These are phyloP conservation scores for Dermochelys coriacea DNA, from an alignment of 2,797 vertebrate species.

Conservation along the genomic window DNA sequence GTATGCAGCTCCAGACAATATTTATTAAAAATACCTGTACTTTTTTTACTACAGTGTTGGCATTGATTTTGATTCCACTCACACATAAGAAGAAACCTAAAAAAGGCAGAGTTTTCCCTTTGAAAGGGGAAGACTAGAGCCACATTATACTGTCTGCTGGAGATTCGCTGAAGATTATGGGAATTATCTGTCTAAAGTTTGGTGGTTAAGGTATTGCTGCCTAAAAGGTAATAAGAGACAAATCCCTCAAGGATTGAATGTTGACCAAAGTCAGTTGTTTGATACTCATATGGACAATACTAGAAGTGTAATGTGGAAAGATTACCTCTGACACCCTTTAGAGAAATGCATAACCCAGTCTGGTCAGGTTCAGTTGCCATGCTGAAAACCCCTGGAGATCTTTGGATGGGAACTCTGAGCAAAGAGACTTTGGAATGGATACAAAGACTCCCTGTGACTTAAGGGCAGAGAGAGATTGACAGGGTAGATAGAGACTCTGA, in stretches of 20 bases:
- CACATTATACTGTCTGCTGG: background rate
- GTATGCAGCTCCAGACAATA: background rate
- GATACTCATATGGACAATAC: rapidly evolving
- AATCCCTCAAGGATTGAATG: background rate
- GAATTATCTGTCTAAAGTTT: background rate
- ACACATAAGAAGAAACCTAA: background rate
- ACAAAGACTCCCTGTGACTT: background rate
- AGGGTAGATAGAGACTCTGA: background rate
- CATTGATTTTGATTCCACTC: background rate
- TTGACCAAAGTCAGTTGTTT: rapidly evolving
- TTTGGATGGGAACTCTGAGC: background rate
- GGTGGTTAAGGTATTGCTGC: background rate
- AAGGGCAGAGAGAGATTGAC: background rate
- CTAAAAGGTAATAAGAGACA: background rate
- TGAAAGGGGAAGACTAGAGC: background rate
- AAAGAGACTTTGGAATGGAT: background rate
- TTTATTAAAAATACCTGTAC: background rate
- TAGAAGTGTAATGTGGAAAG: background rate
- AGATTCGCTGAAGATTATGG: background rate
- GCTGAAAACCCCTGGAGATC: background rate
- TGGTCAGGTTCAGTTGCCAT: background rate
- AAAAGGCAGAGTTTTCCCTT: rapidly evolving
- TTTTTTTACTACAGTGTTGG: background rate
- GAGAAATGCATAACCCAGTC: background rate
- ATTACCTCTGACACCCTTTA: background rate